phyloP scores from a whole-genome alignment of 2,113 vertebrate genomes.

The Picathartes gymnocephalus region DNA sequence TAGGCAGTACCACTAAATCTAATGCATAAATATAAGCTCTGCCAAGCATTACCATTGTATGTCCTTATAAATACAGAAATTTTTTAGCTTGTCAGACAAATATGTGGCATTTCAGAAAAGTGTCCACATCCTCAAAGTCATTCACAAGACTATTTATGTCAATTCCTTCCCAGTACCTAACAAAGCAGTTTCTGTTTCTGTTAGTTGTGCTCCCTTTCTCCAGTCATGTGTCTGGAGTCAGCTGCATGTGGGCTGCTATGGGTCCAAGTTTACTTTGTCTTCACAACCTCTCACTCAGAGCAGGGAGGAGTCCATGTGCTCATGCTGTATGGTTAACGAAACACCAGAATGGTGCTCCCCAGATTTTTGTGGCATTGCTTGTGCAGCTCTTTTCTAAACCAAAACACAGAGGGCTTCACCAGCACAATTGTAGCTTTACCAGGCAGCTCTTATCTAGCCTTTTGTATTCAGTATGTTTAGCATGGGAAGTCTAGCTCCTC shows the following conservation, averaged over 20 bases:
- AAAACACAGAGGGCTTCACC: background rate
- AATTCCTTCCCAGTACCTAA: background rate
- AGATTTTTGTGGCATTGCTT: background rate
- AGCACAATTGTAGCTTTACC: background rate
- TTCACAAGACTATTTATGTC: background rate
- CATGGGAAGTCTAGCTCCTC: background rate
- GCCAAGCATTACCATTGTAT: background rate
- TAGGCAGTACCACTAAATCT: background rate
- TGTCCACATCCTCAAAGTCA: fast-evolving
- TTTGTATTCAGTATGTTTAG: background rate
- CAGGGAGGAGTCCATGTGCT: background rate
- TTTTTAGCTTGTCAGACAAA: background rate
- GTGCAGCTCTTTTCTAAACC: fast-evolving
- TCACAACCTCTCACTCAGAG: background rate
- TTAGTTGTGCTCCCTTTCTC: background rate
- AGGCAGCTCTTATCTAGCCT: background rate
- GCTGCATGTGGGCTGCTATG: background rate
- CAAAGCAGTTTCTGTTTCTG: background rate
- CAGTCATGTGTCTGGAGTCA: background rate
- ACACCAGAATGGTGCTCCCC: background rate
- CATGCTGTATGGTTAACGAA: background rate
- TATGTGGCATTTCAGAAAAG: background rate
- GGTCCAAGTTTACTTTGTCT: background rate
- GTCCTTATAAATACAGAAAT: background rate
- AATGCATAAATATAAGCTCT: background rate